A percentile compares a stretch with the other conserved stretches of the same genome.
Evolutionary conservation across 2,797 vertebrate genomes (phyloP).

Genomic region (Enteromius afrohamiltoni): DNA sequence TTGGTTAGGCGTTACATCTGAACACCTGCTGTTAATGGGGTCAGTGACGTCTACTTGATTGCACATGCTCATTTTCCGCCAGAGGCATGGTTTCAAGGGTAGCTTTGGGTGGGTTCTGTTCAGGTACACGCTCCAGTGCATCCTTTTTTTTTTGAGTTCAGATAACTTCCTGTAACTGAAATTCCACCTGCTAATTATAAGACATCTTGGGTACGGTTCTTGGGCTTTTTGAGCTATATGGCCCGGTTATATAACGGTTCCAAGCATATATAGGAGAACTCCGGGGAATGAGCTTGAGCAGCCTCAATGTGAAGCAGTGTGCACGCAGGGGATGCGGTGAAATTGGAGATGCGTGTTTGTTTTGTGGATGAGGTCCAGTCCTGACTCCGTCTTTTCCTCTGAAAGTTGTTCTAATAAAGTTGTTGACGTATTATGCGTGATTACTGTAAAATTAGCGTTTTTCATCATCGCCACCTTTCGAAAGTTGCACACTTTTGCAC

Average conservation of each 20-base stretch:
- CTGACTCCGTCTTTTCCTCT: constrained; percentile 7
- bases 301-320: background rate
- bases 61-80: constrained; percentile 59
- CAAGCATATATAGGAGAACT: background rate
- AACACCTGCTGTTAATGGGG: constrained; percentile 73
- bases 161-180: constrained; percentile 37
- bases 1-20: constrained; percentile 77
- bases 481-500: background rate
- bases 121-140: constrained; percentile 29
- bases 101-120: constrained; percentile 30
- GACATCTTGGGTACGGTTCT: background rate
- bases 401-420: constrained; percentile 46
- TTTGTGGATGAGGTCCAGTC: constrained; percentile 24
- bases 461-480: background rate
- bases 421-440: constrained; percentile 25
- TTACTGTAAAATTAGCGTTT: constrained; percentile 7
- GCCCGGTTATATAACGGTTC: background rate
- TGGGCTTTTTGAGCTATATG: constrained; percentile 1
- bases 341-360: constrained; percentile 9
- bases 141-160: constrained; percentile 26
- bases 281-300: background rate
- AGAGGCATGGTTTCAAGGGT: constrained; percentile 48
- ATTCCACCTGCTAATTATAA: constrained; percentile 37
- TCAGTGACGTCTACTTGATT: constrained; percentile 63
- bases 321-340: background rate